phyloP scores from a whole-genome alignment of 2,888 invertebrate species.

The Trissolcus japonicus region DNA sequence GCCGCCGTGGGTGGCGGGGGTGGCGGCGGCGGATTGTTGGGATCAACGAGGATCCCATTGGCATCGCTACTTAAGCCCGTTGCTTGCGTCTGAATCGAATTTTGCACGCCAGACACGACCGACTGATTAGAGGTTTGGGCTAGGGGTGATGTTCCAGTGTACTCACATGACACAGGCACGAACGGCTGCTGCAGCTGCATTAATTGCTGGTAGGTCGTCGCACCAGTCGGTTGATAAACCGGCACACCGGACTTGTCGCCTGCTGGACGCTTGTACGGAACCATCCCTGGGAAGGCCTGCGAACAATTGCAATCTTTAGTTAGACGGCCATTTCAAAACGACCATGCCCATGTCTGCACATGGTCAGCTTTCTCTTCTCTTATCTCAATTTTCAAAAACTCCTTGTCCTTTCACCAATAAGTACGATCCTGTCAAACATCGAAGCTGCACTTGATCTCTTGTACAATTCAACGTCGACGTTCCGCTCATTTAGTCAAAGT shows the following conservation, averaged over 20 bases:
- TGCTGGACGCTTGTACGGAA: constrained; percentile 96
- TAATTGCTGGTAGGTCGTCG: constrained; percentile 95
- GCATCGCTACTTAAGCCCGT: constrained; percentile 63
- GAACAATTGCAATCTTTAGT: constrained; percentile 58
- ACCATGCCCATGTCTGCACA: constrained; percentile 3
- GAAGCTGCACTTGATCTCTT: constrained; percentile 19
- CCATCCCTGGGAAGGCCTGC: constrained; percentile 96
- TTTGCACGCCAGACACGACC: constrained; percentile 69
- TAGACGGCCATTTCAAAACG: not conserved
- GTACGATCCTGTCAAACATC: constrained; percentile 33
- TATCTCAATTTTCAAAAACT: constrained; percentile 13
- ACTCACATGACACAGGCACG: constrained; percentile 99
- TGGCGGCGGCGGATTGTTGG: constrained; percentile 74
- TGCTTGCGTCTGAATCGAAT: constrained; percentile 67
- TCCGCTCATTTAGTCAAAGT: not conserved
- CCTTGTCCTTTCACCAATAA: constrained; percentile 16
- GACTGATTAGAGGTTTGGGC: constrained; percentile 77
- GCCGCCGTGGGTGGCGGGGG: constrained; percentile 65
- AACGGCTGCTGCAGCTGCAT: constrained; percentile 96
- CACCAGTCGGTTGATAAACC: constrained; percentile 92
- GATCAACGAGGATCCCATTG: constrained; percentile 74
- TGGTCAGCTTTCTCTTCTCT: constrained; percentile 2
- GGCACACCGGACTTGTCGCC: constrained; percentile 97
- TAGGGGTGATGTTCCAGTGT: constrained; percentile 84
- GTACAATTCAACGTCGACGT: constrained; percentile 10